A percentile compares a stretch with the other conserved stretches of the same genome.
Evolutionary conservation across 2,797 vertebrate species (phyloP).

Genomic region (Sorex maritimensis): DNA sequence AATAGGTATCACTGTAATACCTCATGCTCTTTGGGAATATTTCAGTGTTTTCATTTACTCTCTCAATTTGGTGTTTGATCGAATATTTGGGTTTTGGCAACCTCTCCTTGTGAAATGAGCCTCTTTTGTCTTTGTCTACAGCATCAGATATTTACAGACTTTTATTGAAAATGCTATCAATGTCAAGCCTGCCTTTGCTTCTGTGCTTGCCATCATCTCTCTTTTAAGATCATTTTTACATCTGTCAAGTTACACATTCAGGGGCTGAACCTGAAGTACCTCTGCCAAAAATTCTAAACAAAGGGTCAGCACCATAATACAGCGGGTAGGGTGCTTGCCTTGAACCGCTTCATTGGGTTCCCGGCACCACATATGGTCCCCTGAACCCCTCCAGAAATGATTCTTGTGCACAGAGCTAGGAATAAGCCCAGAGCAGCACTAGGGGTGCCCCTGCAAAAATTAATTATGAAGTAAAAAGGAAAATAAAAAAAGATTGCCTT

Average conservation of each 20-base stretch:
- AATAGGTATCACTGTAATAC: constrained; percentile 3
- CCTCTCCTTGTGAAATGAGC: constrained; percentile 65
- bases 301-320: too few species aligned
- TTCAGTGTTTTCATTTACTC: constrained; percentile 60
- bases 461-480: constrained; percentile 80
- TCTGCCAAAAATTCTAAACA: constrained; percentile 85
- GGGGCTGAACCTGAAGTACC: constrained; percentile 80
- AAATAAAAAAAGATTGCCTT: constrained; percentile 85
- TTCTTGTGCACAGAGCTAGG: too few species aligned
- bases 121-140: constrained; percentile 72
- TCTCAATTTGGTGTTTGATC: constrained; percentile 69
- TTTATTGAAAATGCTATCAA: constrained; percentile 64
- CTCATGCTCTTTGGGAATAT: constrained; percentile 67
- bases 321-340: too few species aligned
- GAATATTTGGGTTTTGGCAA: constrained; percentile 73
- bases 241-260: constrained; percentile 84
- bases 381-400: too few species aligned
- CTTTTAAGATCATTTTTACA: constrained; percentile 86
- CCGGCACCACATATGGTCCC: too few species aligned
- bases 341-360: too few species aligned
- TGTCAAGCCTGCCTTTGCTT: constrained; percentile 79
- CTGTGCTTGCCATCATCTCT: constrained; percentile 74
- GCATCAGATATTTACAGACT: constrained; percentile 74
- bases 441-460: too few species aligned
- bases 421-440: too few species aligned